These are phyloP conservation scores for Pammene aurita DNA, from an alignment of 2,888 invertebrate species.

Conservation along the genomic window DNA sequence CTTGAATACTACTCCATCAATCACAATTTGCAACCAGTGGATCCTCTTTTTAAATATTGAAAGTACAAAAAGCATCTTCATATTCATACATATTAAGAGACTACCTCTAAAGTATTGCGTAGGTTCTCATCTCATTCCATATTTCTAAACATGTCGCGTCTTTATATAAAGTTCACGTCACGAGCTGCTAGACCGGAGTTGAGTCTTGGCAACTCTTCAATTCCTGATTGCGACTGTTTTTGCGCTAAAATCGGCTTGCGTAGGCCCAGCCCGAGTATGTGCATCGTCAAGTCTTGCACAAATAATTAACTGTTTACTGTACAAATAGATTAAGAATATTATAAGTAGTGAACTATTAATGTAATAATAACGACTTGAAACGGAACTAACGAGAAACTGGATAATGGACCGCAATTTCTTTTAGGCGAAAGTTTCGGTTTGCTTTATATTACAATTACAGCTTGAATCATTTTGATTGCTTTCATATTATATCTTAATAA, in stretches of 20 bases:
- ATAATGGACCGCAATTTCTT: conserved; percentile 3
- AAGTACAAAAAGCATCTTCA: conserved; percentile 32
- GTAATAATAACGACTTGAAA: conserved; percentile 15
- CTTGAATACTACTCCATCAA: neutral
- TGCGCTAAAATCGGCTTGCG: conserved; percentile 40
- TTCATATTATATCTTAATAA: neutral
- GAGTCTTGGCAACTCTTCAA: conserved; percentile 38
- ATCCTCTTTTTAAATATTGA: conserved; percentile 17
- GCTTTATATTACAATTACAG: neutral
- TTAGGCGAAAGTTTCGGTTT: neutral
- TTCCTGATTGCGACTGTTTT: conserved; percentile 36
- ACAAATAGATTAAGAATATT: conserved; percentile 49
- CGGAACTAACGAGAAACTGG: conserved; percentile 29
- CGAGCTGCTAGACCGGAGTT: conserved; percentile 24
- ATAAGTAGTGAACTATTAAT: conserved; percentile 35
- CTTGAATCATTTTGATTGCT: neutral
- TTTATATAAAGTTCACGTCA: conserved; percentile 31
- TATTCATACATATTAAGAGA: conserved; percentile 14
- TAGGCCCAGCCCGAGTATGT: conserved; percentile 28
- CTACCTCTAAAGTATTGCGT: conserved; percentile 23
- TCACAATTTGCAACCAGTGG: conserved; percentile 26
- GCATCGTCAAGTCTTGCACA: conserved; percentile 28
- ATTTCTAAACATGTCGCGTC: conserved; percentile 24
- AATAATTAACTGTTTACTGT: conserved; percentile 48
- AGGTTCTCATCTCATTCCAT: conserved; percentile 25